Conservation (phyloP, 2,888 invertebrate genomes). For the Parasteatoda lunata region DNA sequence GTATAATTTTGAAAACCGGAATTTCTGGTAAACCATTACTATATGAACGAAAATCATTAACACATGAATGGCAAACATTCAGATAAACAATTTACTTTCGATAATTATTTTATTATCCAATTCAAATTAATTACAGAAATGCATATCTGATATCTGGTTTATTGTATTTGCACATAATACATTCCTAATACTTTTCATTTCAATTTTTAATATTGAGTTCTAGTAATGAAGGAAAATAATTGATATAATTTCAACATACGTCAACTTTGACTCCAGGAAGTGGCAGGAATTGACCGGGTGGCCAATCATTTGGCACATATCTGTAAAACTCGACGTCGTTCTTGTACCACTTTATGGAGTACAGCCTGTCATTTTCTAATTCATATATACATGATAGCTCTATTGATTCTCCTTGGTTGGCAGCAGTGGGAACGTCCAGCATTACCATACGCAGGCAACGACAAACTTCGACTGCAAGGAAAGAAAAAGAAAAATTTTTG, state of each 20-base stretch:
- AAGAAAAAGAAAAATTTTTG: not conserved
- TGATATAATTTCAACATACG: conserved; percentile 79
- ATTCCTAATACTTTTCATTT: too few relatives aligned
- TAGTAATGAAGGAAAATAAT: too few relatives aligned
- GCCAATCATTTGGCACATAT: conserved; percentile 87
- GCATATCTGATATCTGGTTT: too few relatives aligned
- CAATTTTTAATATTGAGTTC: too few relatives aligned
- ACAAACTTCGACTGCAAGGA: conserved; percentile 24
- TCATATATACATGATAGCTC: conserved; percentile 70
- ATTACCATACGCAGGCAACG: conserved; percentile 65
- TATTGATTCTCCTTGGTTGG: conserved; percentile 69
- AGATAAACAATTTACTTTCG: too few relatives aligned
- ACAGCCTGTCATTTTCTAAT: conserved; percentile 69
- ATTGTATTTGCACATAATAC: too few relatives aligned
- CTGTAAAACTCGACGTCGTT: conserved; percentile 92
- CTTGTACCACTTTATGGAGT: conserved; percentile 76
- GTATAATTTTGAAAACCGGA: too few relatives aligned
- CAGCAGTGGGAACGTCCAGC: conserved; percentile 69
- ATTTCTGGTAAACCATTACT: too few relatives aligned
- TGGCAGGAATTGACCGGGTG: conserved; percentile 85
- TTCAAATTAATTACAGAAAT: too few relatives aligned
- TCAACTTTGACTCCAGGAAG: conserved; percentile 88
- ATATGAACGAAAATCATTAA: too few relatives aligned
- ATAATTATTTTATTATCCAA: too few relatives aligned
- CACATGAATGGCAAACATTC: too few relatives aligned